Evolutionary conservation across 2,113 vertebrate species (phyloP).

Genomic region (Myotis yumanensis): DNA sequence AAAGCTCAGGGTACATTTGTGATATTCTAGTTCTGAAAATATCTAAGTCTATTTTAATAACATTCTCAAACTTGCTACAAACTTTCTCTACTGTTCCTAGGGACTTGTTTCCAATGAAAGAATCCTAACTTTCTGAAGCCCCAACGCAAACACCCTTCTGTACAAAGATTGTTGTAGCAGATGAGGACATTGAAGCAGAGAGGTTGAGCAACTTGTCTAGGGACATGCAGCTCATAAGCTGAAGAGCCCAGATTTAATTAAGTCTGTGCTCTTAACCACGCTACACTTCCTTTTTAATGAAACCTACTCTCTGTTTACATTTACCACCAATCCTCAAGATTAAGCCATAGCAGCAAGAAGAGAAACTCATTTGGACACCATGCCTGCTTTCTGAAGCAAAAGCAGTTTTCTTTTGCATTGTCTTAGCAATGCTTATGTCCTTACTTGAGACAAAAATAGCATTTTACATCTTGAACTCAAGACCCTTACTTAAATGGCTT

Average conservation of each 20-base stretch:
- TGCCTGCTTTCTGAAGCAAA: not conserved
- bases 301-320: not conserved
- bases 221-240: not conserved
- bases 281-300: not conserved
- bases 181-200: not conserved
- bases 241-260: not conserved
- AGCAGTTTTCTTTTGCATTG: not conserved
- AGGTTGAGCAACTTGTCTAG: not conserved
- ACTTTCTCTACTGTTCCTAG: not conserved
- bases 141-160: not conserved
- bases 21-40: slow-evolving; percentile 8
- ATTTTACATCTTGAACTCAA: not conserved
- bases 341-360: not conserved
- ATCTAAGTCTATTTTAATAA: not conserved
- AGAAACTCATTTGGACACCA: not conserved
- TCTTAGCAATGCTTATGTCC: not conserved
- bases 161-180: not conserved
- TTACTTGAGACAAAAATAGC: not conserved
- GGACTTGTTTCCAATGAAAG: not conserved
- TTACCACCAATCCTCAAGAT: not conserved
- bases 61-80: not conserved
- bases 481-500: not conserved
- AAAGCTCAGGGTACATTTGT: not conserved
- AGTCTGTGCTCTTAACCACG: not conserved
- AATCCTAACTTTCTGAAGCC: not conserved